Percentiles rank a stretch among this genome's conserved stretches.
phyloP scores from a whole-genome alignment of 2,888 invertebrate genomes.

The Brenthis daphne region DNA sequence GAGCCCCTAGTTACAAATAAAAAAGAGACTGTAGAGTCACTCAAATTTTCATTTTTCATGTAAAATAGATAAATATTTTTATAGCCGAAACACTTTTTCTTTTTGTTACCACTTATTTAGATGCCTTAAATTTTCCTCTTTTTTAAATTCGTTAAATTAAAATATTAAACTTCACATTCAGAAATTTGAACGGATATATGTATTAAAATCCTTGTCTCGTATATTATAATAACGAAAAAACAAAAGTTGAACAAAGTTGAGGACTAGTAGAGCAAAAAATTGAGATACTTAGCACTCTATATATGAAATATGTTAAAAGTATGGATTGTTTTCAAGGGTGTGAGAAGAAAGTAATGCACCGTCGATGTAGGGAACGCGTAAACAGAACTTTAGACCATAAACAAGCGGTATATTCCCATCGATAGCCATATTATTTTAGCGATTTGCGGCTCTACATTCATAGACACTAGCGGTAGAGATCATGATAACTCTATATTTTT shows the following conservation, averaged over 20 bases:
- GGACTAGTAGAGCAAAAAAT: neutral
- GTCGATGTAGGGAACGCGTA: slow-evolving; percentile 25
- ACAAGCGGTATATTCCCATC: slow-evolving; percentile 13
- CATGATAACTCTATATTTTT: too few relatives aligned
- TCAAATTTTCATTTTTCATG: too few relatives aligned
- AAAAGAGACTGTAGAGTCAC: too few relatives aligned
- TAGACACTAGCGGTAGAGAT: neutral
- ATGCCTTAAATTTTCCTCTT: too few relatives aligned
- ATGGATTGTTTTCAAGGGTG: slow-evolving; percentile 1
- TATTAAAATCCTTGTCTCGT: too few relatives aligned
- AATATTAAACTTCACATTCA: too few relatives aligned
- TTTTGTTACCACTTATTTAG: too few relatives aligned
- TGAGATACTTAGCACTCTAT: slow-evolving; percentile 11
- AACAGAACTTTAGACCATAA: slow-evolving; percentile 5
- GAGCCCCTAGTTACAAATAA: too few relatives aligned
- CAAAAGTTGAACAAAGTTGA: slow-evolving; percentile 5
- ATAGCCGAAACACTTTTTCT: too few relatives aligned
- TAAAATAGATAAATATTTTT: too few relatives aligned
- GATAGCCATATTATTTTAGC: neutral
- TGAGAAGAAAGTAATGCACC: slow-evolving; percentile 23
- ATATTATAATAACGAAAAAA: slow-evolving; percentile 1
- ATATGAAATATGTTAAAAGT: slow-evolving; percentile 24
- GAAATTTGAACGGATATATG: too few relatives aligned
- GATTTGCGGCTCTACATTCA: neutral
- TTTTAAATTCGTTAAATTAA: too few relatives aligned